Percentiles rank a stretch among this genome's conserved stretches.
Conservation (phyloP, 2,797 vertebrate genomes). For the Peromyscus aztecus region DNA sequence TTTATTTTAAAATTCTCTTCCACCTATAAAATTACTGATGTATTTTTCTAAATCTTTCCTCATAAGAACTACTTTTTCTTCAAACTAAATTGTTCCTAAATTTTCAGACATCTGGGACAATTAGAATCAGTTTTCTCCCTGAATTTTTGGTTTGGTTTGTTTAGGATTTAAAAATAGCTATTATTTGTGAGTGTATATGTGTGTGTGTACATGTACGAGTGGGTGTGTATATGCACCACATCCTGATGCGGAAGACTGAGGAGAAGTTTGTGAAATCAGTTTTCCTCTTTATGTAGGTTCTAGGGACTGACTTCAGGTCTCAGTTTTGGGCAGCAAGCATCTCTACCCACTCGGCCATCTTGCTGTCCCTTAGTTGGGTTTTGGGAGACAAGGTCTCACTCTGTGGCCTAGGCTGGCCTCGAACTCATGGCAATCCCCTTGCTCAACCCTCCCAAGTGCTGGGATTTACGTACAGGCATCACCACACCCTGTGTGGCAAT, state of each 20-base stretch:
- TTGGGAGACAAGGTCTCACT: not conserved
- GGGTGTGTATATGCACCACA: not conserved
- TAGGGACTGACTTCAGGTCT: not conserved
- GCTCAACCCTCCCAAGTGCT: not conserved
- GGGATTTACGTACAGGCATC: not conserved
- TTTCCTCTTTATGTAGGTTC: not conserved
- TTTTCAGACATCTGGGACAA: not conserved
- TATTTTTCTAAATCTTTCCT: not conserved
- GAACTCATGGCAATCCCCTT: not conserved
- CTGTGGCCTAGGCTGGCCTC: not conserved
- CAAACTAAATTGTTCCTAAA: not conserved
- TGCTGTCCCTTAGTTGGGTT: not conserved
- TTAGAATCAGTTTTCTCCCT: not conserved
- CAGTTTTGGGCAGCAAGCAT: too few relatives aligned
- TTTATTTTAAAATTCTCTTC: constrained; percentile 4
- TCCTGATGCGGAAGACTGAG: not conserved
- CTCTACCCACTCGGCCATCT: not conserved
- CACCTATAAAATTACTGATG: not conserved
- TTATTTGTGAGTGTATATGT: not conserved
- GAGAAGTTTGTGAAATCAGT: not conserved
- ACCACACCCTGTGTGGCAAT: not conserved
- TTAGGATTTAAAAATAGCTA: not conserved
- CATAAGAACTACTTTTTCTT: not conserved
- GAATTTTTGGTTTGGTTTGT: not conserved
- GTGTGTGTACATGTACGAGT: too few relatives aligned